phyloP scores from a whole-genome alignment of 2,888 invertebrate species.

The Scaptomyza reducta region DNA sequence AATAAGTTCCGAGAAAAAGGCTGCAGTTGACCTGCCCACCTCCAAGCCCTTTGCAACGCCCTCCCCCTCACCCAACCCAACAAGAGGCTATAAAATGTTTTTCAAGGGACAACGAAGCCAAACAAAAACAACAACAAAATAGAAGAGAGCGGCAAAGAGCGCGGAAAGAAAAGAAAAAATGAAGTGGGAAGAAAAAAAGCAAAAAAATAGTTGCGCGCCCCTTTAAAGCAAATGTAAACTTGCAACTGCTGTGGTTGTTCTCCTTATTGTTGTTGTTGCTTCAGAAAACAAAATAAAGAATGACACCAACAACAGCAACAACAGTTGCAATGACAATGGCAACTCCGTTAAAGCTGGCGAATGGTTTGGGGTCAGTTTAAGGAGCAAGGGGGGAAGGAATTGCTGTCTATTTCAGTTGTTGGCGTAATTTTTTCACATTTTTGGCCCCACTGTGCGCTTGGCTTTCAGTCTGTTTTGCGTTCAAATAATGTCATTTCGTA shows the following conservation, averaged over 20 bases:
- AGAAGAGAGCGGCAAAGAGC: not conserved
- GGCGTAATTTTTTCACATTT: conserved; percentile 66
- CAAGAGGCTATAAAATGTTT: conserved; percentile 68
- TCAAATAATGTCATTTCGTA: conserved; percentile 79
- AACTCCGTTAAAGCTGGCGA: conserved; percentile 10
- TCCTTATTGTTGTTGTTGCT: conserved; percentile 11
- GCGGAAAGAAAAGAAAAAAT: conserved; percentile 19
- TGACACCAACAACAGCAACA: conserved; percentile 29
- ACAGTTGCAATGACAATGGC: conserved; percentile 47
- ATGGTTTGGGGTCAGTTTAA: not conserved
- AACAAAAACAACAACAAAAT: conserved; percentile 27
- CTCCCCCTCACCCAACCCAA: not conserved
- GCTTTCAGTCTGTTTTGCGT: conserved; percentile 68
- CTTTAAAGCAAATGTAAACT: conserved; percentile 68
- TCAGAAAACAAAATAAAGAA: conserved; percentile 25
- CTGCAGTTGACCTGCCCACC: conserved; percentile 69
- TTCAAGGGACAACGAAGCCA: conserved; percentile 52
- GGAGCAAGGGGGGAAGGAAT: conserved; percentile 15
- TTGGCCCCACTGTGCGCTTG: conserved; percentile 28
- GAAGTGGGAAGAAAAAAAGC: conserved; percentile 28
- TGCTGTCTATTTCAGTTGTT: conserved; percentile 73
- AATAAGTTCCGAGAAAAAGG: conserved; percentile 67
- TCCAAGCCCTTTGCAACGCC: not conserved
- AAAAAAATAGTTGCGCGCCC: conserved; percentile 63
- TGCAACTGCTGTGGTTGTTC: conserved; percentile 42